These are phyloP conservation scores for Drosophila bifasciata DNA, from an alignment of 1,140 invertebrate genomes.

Conservation along the genomic window DNA sequence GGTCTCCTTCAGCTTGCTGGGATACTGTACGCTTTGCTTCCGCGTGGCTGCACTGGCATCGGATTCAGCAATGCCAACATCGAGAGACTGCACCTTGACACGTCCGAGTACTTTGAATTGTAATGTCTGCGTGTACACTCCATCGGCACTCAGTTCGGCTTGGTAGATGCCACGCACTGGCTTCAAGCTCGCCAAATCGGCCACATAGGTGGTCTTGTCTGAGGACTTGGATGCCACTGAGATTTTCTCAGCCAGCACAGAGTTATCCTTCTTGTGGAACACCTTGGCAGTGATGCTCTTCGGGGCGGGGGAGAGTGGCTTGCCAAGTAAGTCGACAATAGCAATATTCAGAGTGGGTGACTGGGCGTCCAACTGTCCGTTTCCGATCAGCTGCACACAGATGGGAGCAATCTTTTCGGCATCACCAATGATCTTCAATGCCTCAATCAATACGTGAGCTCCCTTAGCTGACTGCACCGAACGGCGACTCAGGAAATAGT, in stretches of 20 bases:
- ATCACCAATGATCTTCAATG: constrained; percentile 86
- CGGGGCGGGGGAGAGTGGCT: constrained; percentile 85
- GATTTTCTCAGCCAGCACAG: constrained; percentile 71
- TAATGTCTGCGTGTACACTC: constrained; percentile 87
- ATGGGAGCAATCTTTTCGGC: constrained; percentile 86
- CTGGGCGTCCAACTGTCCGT: constrained; percentile 89
- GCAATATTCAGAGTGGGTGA: constrained; percentile 90
- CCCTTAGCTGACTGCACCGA: constrained; percentile 94
- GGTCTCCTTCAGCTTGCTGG: constrained; percentile 88
- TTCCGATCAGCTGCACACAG: constrained; percentile 90
- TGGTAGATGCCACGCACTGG: constrained; percentile 93
- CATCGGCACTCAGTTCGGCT: constrained; percentile 89
- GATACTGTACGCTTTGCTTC: constrained; percentile 90
- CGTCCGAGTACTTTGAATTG: constrained; percentile 90
- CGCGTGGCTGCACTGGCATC: constrained; percentile 93
- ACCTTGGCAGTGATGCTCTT: constrained; percentile 67
- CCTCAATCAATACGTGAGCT: constrained; percentile 91
- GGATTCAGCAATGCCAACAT: constrained; percentile 95
- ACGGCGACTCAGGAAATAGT: constrained; percentile 95
- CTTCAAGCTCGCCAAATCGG: constrained; percentile 92
- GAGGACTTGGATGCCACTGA: constrained; percentile 71
- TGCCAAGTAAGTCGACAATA: constrained; percentile 94
- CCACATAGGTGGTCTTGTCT: constrained; percentile 89
- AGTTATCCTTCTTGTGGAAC: constrained; percentile 65
- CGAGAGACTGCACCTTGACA: constrained; percentile 90